These are phyloP conservation scores for Trogon surrucura DNA, from an alignment of 2,113 vertebrate species.

Conservation along the genomic window DNA sequence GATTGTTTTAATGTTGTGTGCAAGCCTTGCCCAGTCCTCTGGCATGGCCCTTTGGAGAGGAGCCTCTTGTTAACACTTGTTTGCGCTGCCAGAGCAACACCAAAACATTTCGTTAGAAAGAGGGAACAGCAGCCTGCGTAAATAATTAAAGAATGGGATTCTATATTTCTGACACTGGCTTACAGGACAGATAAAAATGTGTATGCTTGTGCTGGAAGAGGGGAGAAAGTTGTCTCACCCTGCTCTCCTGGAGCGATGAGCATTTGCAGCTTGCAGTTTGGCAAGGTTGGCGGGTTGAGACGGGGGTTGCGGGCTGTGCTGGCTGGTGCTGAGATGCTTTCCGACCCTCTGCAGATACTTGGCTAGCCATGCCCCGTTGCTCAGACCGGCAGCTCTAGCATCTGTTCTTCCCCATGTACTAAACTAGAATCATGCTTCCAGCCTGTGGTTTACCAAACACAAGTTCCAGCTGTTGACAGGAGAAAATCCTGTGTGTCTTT, in stretches of 20 bases:
- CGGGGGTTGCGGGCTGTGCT: background rate
- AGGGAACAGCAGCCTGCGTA: background rate
- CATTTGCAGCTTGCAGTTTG: background rate
- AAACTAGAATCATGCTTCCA: background rate
- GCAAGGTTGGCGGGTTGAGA: background rate
- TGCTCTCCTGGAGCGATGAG: background rate
- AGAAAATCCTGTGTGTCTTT: background rate
- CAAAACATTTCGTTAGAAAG: background rate
- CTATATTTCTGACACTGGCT: background rate
- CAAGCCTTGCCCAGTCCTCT: background rate
- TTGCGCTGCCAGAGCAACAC: background rate
- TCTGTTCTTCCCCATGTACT: background rate
- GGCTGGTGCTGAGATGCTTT: background rate
- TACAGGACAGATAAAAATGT: background rate
- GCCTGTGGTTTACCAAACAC: background rate
- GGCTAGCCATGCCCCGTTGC: accelerated
- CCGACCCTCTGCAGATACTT: background rate
- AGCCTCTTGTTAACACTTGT: background rate
- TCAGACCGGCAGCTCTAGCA: background rate
- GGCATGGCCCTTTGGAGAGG: background rate
- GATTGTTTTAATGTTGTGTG: background rate
- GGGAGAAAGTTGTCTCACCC: background rate
- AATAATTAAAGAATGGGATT: background rate
- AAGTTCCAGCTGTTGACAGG: background rate
- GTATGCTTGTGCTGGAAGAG: background rate